Evolutionary conservation across 2,888 invertebrate species (phyloP).

Genomic region (Prenolepis imparis): DNA sequence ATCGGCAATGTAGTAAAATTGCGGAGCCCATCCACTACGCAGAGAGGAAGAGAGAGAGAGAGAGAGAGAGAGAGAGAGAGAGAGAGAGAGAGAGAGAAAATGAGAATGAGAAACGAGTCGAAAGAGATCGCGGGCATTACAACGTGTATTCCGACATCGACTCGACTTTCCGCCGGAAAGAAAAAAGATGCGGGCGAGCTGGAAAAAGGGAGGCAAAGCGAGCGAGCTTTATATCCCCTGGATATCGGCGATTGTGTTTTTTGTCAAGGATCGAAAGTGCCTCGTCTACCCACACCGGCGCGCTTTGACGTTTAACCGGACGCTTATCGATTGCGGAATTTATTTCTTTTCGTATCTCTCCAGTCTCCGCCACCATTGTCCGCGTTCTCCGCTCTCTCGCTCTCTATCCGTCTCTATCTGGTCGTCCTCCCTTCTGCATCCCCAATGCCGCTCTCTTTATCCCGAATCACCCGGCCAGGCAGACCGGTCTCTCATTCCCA

Average conservation of each 20-base stretch:
- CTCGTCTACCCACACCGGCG: conserved; percentile 63
- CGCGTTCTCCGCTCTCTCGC: conserved; percentile 51
- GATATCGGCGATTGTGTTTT: conserved; percentile 59
- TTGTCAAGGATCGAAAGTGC: conserved; percentile 75
- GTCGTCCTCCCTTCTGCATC: conserved; percentile 65
- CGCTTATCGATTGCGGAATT: conserved; percentile 81
- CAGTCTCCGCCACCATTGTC: conserved; percentile 64
- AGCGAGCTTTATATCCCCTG: conserved; percentile 59
- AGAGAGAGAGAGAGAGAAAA: neutral
- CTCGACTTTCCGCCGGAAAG: conserved; percentile 49
- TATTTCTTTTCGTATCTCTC: conserved; percentile 79
- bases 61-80: too few relatives aligned
- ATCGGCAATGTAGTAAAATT: conserved; percentile 44
- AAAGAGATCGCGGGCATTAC: conserved; percentile 51
- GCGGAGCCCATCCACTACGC: neutral
- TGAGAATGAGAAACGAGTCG: conserved; percentile 22
- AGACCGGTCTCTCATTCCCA: conserved; percentile 69
- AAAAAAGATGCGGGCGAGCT: conserved; percentile 55
- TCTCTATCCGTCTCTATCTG: conserved; percentile 3
- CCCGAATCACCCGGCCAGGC: conserved; percentile 69
- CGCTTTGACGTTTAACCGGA: conserved; percentile 75
- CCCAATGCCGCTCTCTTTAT: conserved; percentile 70
- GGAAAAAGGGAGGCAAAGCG: conserved; percentile 51
- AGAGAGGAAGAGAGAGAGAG: neutral
- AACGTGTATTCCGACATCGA: conserved; percentile 49